phyloP scores from a whole-genome alignment of 1,140 invertebrate genomes.

The Alviniconcha marisindica region DNA sequence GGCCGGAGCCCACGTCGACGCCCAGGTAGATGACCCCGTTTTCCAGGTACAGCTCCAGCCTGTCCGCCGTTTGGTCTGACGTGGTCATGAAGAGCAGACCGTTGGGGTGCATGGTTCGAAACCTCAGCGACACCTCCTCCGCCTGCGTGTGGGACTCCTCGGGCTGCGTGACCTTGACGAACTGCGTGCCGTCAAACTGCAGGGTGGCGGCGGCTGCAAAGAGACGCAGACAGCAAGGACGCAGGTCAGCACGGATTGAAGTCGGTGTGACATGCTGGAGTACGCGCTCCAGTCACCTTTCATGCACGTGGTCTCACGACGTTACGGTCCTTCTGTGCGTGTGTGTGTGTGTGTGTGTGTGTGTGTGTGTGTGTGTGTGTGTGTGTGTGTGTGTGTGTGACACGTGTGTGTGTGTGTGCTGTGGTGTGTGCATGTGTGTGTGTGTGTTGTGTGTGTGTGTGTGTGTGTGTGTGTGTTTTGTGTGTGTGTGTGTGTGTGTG shows the following conservation, averaged over 20 bases:
- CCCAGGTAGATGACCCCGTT: slow-evolving; percentile 87
- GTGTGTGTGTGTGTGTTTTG: slow-evolving; percentile 1
- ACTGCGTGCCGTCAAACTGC: slow-evolving; percentile 92
- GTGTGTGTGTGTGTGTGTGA: background rate
- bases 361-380: background rate
- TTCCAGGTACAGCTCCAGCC: slow-evolving; percentile 89
- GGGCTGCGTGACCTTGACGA: slow-evolving; percentile 87
- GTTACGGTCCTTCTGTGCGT: background rate
- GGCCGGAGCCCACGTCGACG: slow-evolving; percentile 88
- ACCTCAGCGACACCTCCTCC: slow-evolving; percentile 92
- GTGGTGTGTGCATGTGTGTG: background rate
- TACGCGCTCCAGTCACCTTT: no score
- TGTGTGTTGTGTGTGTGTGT: slow-evolving; percentile 1
- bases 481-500: slow-evolving; percentile 10
- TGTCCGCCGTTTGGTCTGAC: slow-evolving; percentile 84
- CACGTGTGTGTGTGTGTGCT: background rate
- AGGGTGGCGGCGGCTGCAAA: slow-evolving; percentile 89
- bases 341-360: slow-evolving; percentile 6
- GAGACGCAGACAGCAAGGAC: no score
- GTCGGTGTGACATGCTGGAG: no score
- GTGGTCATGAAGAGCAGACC: slow-evolving; percentile 77
- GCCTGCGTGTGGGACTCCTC: slow-evolving; percentile 91
- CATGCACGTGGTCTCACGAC: no score
- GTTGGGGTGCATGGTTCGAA: slow-evolving; percentile 87
- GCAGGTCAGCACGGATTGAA: no score